Percentiles rank a stretch among this genome's conserved stretches.
Evolutionary conservation across 1,140 invertebrate species (phyloP).

Genomic region (Harpegnathos saltator): DNA sequence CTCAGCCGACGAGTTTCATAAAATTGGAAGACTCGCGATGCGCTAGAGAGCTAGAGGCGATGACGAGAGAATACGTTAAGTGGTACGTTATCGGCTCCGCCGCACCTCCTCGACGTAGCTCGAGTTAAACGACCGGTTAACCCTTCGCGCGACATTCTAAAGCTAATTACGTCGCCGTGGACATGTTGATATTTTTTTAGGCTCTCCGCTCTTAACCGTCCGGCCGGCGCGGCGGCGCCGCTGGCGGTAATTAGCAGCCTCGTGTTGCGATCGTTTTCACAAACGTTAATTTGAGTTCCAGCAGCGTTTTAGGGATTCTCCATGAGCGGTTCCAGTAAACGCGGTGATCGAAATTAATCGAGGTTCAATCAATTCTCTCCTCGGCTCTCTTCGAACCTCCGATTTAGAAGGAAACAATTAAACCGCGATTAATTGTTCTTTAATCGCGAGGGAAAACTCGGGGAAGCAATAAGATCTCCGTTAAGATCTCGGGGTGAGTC

Average conservation of each 20-base stretch:
- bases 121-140: not conserved
- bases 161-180: not conserved
- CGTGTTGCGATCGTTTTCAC: not conserved
- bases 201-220: too few relatives aligned
- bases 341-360: conserved; percentile 1
- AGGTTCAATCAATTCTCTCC: not conserved
- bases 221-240: too few relatives aligned
- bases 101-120: not conserved
- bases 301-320: not conserved
- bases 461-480: too few relatives aligned
- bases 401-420: conserved; percentile 14
- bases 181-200: conserved; percentile 1
- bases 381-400: not conserved
- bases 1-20: conserved; percentile 16
- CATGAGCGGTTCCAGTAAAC: not conserved
- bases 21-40: not conserved
- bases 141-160: not conserved
- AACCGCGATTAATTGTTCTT: not conserved
- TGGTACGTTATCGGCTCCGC: not conserved
- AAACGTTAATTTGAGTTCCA: not conserved
- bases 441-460: not conserved
- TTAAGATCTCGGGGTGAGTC: too few relatives aligned
- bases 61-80: conserved; percentile 16
- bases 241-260: not conserved
- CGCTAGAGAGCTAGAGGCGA: not conserved